phyloP scores from a whole-genome alignment of 2,888 invertebrate species.

The Diachrysia chrysitis region DNA sequence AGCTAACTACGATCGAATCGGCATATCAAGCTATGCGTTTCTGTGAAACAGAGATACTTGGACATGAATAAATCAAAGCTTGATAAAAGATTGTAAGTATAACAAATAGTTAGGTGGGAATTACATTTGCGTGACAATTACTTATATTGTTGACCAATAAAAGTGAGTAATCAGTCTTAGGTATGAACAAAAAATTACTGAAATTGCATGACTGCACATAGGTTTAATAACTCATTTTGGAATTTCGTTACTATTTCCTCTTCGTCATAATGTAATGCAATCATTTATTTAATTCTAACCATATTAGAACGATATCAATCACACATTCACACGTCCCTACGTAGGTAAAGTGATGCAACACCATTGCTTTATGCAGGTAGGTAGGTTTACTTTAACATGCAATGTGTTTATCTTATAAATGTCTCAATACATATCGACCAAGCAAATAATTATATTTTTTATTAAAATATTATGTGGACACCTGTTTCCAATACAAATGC shows the following conservation, averaged over 20 bases:
- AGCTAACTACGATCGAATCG: constrained; percentile 63
- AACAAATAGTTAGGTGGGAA: constrained; percentile 18
- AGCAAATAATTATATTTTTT: constrained; percentile 9
- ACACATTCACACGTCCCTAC: no score
- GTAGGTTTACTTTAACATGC: neutral
- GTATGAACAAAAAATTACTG: neutral
- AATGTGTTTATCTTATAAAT: neutral
- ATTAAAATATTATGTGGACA: constrained; percentile 20
- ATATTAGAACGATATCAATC: neutral
- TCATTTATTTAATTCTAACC: neutral
- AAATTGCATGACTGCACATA: neutral
- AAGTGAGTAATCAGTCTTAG: neutral
- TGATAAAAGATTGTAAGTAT: constrained; percentile 58
- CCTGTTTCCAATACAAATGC: constrained; percentile 16
- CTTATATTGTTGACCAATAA: constrained; percentile 11
- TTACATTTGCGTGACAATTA: neutral
- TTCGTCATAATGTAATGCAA: neutral
- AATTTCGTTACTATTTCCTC: neutral
- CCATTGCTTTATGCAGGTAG: no score
- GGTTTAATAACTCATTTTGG: constrained; percentile 1
- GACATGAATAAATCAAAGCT: constrained; percentile 75
- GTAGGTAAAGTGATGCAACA: no score
- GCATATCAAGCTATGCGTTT: constrained; percentile 70
- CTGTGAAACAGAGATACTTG: constrained; percentile 64
- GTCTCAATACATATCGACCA: neutral